Conservation (phyloP, 2,888 invertebrate species). For the Melanophora roralis region DNA sequence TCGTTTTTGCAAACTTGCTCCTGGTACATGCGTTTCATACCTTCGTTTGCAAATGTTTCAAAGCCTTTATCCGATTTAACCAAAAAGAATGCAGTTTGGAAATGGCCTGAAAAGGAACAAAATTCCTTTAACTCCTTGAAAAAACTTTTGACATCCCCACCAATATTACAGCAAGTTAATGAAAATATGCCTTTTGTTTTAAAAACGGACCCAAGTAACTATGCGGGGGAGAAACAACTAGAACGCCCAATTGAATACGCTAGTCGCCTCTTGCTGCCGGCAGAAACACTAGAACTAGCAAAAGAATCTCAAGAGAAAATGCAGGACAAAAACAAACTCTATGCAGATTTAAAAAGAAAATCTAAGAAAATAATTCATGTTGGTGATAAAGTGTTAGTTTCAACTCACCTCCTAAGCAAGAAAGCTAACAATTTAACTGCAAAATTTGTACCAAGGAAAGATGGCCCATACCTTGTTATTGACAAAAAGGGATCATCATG, state of each 20-base stretch:
- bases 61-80: slow-evolving; percentile 68
- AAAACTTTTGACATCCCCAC: no score
- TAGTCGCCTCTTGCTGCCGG: no score
- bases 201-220: no score
- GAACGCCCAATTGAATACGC: no score
- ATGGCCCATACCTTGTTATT: not conserved
- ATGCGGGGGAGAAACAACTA: no score
- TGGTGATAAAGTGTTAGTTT: slow-evolving; percentile 10
- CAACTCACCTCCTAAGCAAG: slow-evolving; percentile 8
- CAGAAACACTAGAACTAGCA: no score
- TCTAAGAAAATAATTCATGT: not conserved
- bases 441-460: slow-evolving; percentile 10
- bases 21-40: slow-evolving; percentile 45
- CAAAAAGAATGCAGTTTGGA: no score
- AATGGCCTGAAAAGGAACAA: no score
- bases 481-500: slow-evolving; percentile 5
- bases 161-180: no score
- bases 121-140: no score
- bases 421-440: not conserved
- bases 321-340: slow-evolving; percentile 64
- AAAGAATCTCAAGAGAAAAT: no score
- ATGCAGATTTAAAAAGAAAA: slow-evolving; percentile 19
- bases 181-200: no score
- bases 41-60: slow-evolving; percentile 47
- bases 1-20: slow-evolving; percentile 32